Conservation (phyloP, 2,797 vertebrate species). For the Novumbra hubbsi region DNA sequence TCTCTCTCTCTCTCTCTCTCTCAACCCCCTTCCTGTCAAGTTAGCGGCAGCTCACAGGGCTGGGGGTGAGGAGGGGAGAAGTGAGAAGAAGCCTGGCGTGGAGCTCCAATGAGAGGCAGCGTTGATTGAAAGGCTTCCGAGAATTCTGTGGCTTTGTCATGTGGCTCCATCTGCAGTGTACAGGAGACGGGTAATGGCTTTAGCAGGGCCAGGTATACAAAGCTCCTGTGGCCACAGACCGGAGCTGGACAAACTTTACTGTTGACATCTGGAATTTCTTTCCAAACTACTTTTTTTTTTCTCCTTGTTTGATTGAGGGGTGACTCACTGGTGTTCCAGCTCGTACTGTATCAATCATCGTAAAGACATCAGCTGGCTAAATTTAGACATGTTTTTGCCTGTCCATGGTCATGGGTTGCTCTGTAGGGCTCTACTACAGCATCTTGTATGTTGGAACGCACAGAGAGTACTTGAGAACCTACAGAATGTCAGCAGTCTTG, state of each 20-base stretch:
- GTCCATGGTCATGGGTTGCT: slow-evolving; percentile 24
- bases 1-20: slow-evolving; percentile 26
- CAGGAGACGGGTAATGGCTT: slow-evolving; percentile 74
- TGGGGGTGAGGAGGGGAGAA: slow-evolving; percentile 13
- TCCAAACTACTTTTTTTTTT: slow-evolving; percentile 55
- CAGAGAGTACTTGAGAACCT: neutral
- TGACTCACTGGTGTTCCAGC: slow-evolving; percentile 55
- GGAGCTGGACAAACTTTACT: slow-evolving; percentile 78
- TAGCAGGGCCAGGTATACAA: slow-evolving; percentile 79
- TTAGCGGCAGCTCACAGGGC: slow-evolving; percentile 32
- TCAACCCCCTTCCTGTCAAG: slow-evolving; percentile 38
- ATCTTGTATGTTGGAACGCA: neutral
- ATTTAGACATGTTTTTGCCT: slow-evolving; percentile 62
- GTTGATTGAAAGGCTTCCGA: slow-evolving; percentile 73
- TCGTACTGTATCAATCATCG: slow-evolving; percentile 49
- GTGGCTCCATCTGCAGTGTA: slow-evolving; percentile 34
- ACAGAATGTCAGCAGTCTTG: neutral
- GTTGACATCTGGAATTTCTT: slow-evolving; percentile 82
- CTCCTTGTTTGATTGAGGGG: slow-evolving; percentile 62
- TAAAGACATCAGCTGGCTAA: slow-evolving; percentile 63
- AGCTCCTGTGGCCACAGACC: slow-evolving; percentile 75
- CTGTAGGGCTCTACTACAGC: neutral
- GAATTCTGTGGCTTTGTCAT: slow-evolving; percentile 74
- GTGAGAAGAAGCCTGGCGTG: slow-evolving; percentile 36
- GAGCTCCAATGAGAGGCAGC: slow-evolving; percentile 27